A percentile compares a stretch with the other conserved stretches of the same genome.
These are phyloP conservation scores for Drosophila rellima DNA, from an alignment of 2,888 invertebrate species.

Conservation along the genomic window DNA sequence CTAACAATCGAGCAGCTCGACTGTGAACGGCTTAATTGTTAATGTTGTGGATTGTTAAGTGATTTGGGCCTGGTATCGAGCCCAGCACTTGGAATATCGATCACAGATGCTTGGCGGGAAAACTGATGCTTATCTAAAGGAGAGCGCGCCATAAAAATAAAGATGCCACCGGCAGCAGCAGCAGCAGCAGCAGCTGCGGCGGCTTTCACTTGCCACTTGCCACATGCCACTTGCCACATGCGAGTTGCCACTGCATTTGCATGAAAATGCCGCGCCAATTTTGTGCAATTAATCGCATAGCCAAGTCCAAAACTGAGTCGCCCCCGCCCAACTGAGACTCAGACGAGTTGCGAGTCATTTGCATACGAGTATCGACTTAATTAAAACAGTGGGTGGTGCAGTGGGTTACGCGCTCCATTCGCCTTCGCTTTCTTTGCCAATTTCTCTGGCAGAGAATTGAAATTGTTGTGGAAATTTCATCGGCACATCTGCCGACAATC, in stretches of 20 bases:
- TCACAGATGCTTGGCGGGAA: constrained; percentile 28
- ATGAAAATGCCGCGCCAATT: constrained; percentile 73
- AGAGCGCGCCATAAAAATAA: constrained; percentile 60
- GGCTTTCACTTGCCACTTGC: constrained; percentile 70
- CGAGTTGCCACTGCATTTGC: constrained; percentile 47
- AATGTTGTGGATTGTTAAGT: constrained; percentile 72
- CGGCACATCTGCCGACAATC: constrained; percentile 70
- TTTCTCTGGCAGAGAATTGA: constrained; percentile 58
- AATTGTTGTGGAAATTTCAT: constrained; percentile 74
- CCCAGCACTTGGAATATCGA: constrained; percentile 44
- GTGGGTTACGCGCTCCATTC: constrained; percentile 24
- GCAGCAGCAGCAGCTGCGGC: constrained; percentile 15
- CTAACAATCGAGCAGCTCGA: not conserved
- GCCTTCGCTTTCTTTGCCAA: constrained; percentile 67
- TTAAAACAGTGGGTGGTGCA: constrained; percentile 76
- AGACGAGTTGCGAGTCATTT: constrained; percentile 61
- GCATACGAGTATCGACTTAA: constrained; percentile 70
- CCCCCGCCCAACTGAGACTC: constrained; percentile 35
- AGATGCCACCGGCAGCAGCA: constrained; percentile 68
- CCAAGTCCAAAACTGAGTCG: constrained; percentile 15
- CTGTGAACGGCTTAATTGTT: constrained; percentile 24
- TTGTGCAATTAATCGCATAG: constrained; percentile 77
- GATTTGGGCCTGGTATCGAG: constrained; percentile 58
- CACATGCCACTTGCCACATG: constrained; percentile 24
- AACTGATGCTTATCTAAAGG: constrained; percentile 34